A percentile compares a stretch with the other conserved stretches of the same genome.
These are phyloP conservation scores for Protobothrops flavoviridis DNA, from an alignment of 2,113 vertebrate genomes.

Conservation along the genomic window DNA sequence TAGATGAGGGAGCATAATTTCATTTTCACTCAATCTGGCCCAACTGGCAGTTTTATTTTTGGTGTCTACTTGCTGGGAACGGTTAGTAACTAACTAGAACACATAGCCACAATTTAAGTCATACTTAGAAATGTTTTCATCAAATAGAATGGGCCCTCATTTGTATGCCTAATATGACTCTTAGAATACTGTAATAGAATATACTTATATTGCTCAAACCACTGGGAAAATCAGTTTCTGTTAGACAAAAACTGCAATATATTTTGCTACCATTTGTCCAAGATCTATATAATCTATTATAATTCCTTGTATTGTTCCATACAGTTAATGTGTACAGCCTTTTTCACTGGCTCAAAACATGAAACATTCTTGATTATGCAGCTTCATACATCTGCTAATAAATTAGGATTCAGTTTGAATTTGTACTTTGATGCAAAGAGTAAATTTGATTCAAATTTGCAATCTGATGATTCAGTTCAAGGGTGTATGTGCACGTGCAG, in stretches of 20 bases:
- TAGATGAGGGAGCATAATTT: not conserved
- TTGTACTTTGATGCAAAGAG: not conserved
- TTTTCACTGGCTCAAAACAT: not conserved
- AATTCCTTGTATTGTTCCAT: conserved; percentile 3
- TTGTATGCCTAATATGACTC: not conserved
- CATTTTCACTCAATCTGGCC: not conserved
- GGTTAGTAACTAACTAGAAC: not conserved
- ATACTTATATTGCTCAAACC: not conserved
- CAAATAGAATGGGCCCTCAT: not conserved
- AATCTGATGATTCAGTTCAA: not conserved
- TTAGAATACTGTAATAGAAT: not conserved
- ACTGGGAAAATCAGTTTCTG: not conserved
- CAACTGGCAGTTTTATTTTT: not conserved
- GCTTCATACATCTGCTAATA: not conserved
- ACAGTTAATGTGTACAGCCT: not conserved
- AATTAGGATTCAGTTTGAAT: not conserved
- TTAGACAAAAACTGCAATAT: not conserved
- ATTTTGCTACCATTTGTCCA: not conserved
- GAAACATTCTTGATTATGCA: conserved; percentile 2
- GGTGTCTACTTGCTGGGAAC: not conserved
- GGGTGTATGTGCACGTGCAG: not conserved
- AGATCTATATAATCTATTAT: not conserved
- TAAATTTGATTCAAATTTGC: not conserved
- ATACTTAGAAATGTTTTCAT: conserved; percentile 4
- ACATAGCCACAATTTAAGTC: not conserved